Evolutionary conservation across 1,140 invertebrate genomes (phyloP).

Genomic region (Drosophila leontia): DNA sequence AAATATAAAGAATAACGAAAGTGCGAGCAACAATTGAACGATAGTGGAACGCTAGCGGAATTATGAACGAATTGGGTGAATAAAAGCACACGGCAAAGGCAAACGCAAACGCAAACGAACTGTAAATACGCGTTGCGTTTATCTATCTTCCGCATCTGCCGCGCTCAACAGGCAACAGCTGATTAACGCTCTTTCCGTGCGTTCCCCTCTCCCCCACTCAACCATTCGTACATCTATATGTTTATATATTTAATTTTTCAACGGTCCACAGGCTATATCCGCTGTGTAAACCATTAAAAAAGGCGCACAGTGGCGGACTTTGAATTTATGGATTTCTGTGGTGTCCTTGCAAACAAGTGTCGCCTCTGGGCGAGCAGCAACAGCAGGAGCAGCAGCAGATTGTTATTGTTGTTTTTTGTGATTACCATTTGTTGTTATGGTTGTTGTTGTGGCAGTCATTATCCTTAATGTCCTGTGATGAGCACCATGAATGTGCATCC

Average conservation of each 20-base stretch:
- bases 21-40: conserved; percentile 21
- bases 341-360: conserved; percentile 80
- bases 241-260: conserved; percentile 18
- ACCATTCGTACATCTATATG: background rate
- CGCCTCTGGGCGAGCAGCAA: conserved; percentile 37
- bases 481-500: conserved; percentile 43
- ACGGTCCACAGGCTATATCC: conserved; percentile 6
- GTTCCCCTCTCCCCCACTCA: background rate
- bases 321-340: conserved; percentile 80
- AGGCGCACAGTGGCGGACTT: conserved; percentile 61
- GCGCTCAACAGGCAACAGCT: conserved; percentile 78
- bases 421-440: conserved; percentile 46
- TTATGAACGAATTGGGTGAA: conserved; percentile 73
- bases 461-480: conserved; percentile 63
- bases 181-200: conserved; percentile 46
- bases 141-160: conserved; percentile 29
- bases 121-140: conserved; percentile 29
- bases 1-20: conserved; percentile 26
- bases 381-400: conserved; percentile 37
- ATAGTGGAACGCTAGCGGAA: conserved; percentile 42
- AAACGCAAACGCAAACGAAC: conserved; percentile 9
- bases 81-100: conserved; percentile 32
- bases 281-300: conserved; percentile 17
- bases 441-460: conserved; percentile 60
- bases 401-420: conserved; percentile 52